Percentiles rank a stretch among this genome's conserved stretches.
Conservation (phyloP, 2,797 vertebrate genomes). For the Odontamblyopus rebecca region DNA sequence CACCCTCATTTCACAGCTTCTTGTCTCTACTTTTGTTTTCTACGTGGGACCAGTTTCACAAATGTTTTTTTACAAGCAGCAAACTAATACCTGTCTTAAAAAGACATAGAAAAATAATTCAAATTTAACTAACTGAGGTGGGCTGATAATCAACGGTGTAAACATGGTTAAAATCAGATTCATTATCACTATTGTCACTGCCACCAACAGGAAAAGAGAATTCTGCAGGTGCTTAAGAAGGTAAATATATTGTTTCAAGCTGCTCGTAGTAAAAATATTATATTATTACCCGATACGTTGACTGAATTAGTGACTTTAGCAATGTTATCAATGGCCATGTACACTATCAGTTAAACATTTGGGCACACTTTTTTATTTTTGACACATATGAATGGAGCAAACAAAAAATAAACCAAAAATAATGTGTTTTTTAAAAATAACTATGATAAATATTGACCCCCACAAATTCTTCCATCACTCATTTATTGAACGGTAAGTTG, state of each 20-base stretch:
- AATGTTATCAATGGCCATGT: too few relatives aligned
- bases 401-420: too few relatives aligned
- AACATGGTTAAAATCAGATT: slow-evolving; percentile 5
- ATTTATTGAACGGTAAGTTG: too few relatives aligned
- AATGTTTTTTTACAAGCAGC: not conserved
- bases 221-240: not conserved
- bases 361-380: too few relatives aligned
- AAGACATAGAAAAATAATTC: not conserved
- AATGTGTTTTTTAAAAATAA: too few relatives aligned
- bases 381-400: too few relatives aligned
- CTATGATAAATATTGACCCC: too few relatives aligned
- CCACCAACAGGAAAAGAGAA: slow-evolving; percentile 16
- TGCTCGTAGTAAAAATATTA: not conserved
- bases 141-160: not conserved
- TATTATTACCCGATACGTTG: too few relatives aligned
- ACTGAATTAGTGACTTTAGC: too few relatives aligned
- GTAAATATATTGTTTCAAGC: not conserved
- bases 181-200: not conserved
- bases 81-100: slow-evolving; percentile 1
- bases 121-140: not conserved
- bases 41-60: slow-evolving; percentile 2
- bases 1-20: slow-evolving; percentile 55
- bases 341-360: too few relatives aligned
- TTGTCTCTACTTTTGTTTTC: slow-evolving; percentile 16
- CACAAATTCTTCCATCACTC: too few relatives aligned